These are phyloP conservation scores for Fundulus diaphanus DNA, from an alignment of 2,797 vertebrate species.

Conservation along the genomic window DNA sequence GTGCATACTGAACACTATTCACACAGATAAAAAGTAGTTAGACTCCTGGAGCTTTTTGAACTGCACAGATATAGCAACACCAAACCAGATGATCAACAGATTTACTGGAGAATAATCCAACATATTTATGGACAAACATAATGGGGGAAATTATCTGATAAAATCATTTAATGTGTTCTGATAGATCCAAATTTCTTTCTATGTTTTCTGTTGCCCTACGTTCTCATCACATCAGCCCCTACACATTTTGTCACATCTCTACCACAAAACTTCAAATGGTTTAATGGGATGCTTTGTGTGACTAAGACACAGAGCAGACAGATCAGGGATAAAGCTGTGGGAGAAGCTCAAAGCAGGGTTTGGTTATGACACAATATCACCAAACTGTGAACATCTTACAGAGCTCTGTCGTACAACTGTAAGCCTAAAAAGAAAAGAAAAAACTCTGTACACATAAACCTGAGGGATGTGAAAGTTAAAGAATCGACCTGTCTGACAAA, in stretches of 20 bases:
- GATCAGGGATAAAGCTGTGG: not conserved
- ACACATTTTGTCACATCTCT: not conserved
- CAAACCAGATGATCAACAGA: conserved; percentile 44
- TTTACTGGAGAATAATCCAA: conserved; percentile 40
- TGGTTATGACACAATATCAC: not conserved
- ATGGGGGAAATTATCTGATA: conserved; percentile 26
- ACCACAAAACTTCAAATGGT: not conserved
- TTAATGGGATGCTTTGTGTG: not conserved
- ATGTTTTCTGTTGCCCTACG: not conserved
- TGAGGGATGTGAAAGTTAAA: not conserved
- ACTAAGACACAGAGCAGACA: not conserved
- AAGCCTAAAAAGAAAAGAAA: not conserved
- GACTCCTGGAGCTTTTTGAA: conserved; percentile 58
- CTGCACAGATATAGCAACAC: conserved; percentile 19
- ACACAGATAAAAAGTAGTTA: conserved; percentile 64
- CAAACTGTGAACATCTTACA: not conserved
- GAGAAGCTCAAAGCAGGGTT: not conserved
- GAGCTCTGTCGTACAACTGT: not conserved
- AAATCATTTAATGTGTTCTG: not conserved
- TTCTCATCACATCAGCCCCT: not conserved
- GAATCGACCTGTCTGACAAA: not conserved
- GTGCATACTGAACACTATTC: conserved; percentile 59
- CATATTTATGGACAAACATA: conserved; percentile 26
- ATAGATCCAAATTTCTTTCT: not conserved
- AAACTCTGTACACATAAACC: not conserved